phyloP scores from a whole-genome alignment of 2,113 vertebrate genomes.

The Ammospiza caudacuta region DNA sequence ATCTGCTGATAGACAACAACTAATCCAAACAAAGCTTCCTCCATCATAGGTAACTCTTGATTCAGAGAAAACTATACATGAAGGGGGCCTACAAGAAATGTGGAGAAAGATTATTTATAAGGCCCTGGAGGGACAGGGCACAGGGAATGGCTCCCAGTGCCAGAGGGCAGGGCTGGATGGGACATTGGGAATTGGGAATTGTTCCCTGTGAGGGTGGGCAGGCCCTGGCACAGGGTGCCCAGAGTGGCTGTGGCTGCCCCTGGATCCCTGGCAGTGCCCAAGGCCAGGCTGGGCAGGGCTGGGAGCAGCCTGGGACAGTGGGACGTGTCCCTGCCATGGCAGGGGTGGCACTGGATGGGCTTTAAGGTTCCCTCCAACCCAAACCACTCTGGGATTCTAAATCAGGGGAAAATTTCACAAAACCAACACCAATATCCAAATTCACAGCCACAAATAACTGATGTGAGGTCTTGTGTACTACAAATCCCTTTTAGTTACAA shows the following conservation, averaged over 20 bases:
- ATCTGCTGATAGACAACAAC: background rate
- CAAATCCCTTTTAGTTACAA: background rate
- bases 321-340: background rate
- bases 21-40: background rate
- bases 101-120: background rate
- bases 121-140: background rate
- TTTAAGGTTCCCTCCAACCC: background rate
- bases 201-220: too few species aligned
- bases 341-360: accelerated
- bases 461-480: background rate
- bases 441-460: background rate
- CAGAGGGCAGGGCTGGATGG: background rate
- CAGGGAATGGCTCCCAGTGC: background rate
- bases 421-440: background rate
- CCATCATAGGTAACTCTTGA: background rate
- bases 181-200: background rate
- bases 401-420: background rate
- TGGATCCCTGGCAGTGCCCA: too few species aligned
- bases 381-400: background rate
- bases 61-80: background rate
- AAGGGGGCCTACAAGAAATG: accelerated
- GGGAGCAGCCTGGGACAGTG: too few species aligned
- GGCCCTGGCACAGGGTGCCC: too few species aligned
- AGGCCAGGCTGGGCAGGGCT: too few species aligned
- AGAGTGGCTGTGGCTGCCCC: too few species aligned